Percentiles rank a stretch among this genome's conserved stretches.
Evolutionary conservation across 1,140 invertebrate species (phyloP).

Genomic region (Diorhabda elongata): DNA sequence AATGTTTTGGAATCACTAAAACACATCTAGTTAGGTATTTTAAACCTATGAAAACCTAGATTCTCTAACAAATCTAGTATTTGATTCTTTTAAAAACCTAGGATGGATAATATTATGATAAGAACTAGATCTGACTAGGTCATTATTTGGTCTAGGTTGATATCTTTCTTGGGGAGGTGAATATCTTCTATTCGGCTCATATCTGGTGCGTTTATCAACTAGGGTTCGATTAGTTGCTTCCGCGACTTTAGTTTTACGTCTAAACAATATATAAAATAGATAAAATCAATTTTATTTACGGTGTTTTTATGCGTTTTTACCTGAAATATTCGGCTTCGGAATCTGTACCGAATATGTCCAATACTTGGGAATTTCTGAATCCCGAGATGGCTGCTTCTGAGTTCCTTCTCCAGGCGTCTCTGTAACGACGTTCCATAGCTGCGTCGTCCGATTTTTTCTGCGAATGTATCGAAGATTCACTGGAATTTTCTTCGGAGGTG

Average conservation of each 20-base stretch:
- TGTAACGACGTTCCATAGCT: conserved; percentile 56
- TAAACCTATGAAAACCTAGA: conserved; percentile 50
- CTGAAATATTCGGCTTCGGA: conserved; percentile 52
- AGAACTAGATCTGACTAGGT: conserved; percentile 52
- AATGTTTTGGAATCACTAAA: no score
- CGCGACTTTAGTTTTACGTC: conserved; percentile 28
- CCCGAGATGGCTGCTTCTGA: conserved; percentile 53
- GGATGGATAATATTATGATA: conserved; percentile 56
- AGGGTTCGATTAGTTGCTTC: conserved; percentile 35
- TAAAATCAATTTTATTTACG: not conserved
- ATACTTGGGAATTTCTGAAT: conserved; percentile 55
- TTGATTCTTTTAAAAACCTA: conserved; percentile 56
- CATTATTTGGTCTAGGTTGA: conserved; percentile 34
- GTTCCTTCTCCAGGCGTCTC: conserved; percentile 65
- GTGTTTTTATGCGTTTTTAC: conserved; percentile 27
- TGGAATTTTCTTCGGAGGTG: conserved; percentile 76
- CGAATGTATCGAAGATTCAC: conserved; percentile 61
- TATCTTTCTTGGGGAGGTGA: conserved; percentile 44
- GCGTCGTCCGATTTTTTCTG: conserved; percentile 52
- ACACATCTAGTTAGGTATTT: not conserved
- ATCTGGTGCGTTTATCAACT: conserved; percentile 21
- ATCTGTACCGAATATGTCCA: conserved; percentile 56
- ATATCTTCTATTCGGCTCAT: conserved; percentile 41
- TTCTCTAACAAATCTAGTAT: conserved; percentile 55
- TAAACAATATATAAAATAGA: not conserved